Evolutionary conservation across 2,888 invertebrate species (phyloP), one percentile per base, ranked within the genome.

Genomic region (Drosophila niveifrons): DNA sequence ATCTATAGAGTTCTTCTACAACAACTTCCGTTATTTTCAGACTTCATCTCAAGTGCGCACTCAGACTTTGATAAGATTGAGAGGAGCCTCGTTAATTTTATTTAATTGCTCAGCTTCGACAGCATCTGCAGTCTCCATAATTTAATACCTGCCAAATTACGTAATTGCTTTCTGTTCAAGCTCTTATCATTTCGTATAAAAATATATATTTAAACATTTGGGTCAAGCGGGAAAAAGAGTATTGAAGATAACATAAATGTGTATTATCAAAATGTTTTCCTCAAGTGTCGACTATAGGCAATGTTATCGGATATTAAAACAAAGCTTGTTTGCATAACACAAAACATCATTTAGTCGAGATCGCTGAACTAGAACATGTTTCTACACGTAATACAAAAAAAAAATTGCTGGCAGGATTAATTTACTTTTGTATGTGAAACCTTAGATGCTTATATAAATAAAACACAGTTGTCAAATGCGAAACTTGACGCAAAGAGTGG

Each of bases 131-230:
- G 53, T 29, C 23, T 61, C 9, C 43, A 1, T 18, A 50, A 6
- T 44, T 44, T 13, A 43, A 64, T 50, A 63, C 18, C 53, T 7
- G 36, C 11, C 18, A 41, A 57, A 53, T 78, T 78, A 57, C 63
- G 73, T 55, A 76, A 77, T 68, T 39, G 31, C 29, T 56, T 53
- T 53, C n/a, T 3, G 31, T 31, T 55, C 6, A 13, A 10, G 15
- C 10, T 44, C 62, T 78, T 82, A 74, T 75, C 75, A 18, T 57
- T 41, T 10, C 23, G 34, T 61, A 59, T 13, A 36, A 79, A 75
- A 79, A 64, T 70, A 70, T 70, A 70, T 43, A 47, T 10, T 17
- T n/a, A 17, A 6, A 7, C 48, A 59, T 63, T 13, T 44, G 17
- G 47, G 50, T 48, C 56, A 56, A 11, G 29, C 13, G 36, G 10